phyloP scores from a whole-genome alignment of 37 sponge, comb jelly and placozoan species.

The Spongilla lacustris region DNA sequence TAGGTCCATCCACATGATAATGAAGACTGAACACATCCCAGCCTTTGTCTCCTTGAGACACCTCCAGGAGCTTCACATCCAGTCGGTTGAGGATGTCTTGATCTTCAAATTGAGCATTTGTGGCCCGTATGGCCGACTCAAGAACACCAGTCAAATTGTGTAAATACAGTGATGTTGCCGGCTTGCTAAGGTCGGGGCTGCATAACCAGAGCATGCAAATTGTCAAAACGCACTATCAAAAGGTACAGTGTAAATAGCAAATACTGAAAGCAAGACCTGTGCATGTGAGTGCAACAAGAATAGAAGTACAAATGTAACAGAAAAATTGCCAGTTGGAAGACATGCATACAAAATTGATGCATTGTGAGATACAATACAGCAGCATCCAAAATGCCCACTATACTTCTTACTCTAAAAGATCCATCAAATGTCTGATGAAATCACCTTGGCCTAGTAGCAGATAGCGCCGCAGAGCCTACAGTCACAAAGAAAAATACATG shows the following conservation, averaged over 20 bases:
- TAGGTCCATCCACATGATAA: slow-evolving; percentile 95
- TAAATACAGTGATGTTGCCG: slow-evolving; percentile 69
- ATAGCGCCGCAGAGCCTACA: slow-evolving; percentile 88
- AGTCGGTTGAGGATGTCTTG: slow-evolving; percentile 86
- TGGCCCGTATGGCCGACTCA: slow-evolving; percentile 90
- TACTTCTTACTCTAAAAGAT: slow-evolving; percentile 78
- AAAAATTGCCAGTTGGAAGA: too few relatives aligned
- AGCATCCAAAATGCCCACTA: not conserved
- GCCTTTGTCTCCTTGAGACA: slow-evolving; percentile 87
- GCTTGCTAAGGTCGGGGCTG: slow-evolving; percentile 82
- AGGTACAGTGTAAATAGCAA: too few relatives aligned
- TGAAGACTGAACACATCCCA: slow-evolving; percentile 98
- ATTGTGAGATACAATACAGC: too few relatives aligned
- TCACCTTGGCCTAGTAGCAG: slow-evolving; percentile 99
- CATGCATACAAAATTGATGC: too few relatives aligned
- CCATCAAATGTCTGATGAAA: slow-evolving; percentile 97
- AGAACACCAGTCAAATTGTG: slow-evolving; percentile 92
- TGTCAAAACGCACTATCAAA: not conserved
- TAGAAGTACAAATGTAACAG: too few relatives aligned
- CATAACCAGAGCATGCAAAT: not conserved
- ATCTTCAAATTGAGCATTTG: slow-evolving; percentile 96
- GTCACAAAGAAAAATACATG: not conserved
- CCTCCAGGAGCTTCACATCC: slow-evolving; percentile 88
- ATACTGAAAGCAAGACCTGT: too few relatives aligned
- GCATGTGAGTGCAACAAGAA: too few relatives aligned